Conservation (phyloP, 1,140 invertebrate species). For the Habropoda laboriosa region DNA sequence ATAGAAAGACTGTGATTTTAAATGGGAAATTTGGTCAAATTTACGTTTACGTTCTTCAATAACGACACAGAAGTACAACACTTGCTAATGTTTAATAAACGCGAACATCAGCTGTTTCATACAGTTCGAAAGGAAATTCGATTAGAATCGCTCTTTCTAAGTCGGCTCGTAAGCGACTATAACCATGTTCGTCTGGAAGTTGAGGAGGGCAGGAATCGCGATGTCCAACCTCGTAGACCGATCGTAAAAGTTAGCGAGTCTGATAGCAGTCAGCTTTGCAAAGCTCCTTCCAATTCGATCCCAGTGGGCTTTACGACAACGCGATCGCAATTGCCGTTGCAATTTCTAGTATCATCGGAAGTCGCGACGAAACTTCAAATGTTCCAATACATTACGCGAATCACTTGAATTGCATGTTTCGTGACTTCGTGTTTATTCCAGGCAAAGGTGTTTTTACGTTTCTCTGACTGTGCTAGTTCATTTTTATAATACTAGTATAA, state of each 20-base stretch:
- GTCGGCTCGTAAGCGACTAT: not conserved
- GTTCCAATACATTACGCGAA: not conserved
- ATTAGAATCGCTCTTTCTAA: conserved; percentile 2
- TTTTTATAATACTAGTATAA: no score
- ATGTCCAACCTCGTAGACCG: conserved; percentile 48
- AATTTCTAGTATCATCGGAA: conserved; percentile 45
- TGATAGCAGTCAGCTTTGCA: conserved; percentile 61
- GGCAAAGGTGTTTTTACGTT: no score
- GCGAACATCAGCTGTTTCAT: not conserved
- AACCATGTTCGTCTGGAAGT: conserved; percentile 27
- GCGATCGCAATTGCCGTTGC: conserved; percentile 42
- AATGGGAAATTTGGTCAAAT: no score
- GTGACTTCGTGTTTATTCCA: no score
- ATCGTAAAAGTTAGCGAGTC: conserved; percentile 68
- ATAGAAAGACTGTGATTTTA: no score
- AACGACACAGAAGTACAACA: no score
- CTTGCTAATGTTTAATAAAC: not conserved
- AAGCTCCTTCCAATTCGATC: conserved; percentile 59
- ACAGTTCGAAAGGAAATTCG: conserved; percentile 5
- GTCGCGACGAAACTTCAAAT: not conserved
- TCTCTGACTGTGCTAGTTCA: no score
- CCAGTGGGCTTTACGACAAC: conserved; percentile 59
- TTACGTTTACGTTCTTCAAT: no score
- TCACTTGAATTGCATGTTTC: not conserved
- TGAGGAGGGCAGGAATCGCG: conserved; percentile 4